Evolutionary conservation across 2,888 invertebrate species (phyloP).

Genomic region (Leptogaster cylindrica): DNA sequence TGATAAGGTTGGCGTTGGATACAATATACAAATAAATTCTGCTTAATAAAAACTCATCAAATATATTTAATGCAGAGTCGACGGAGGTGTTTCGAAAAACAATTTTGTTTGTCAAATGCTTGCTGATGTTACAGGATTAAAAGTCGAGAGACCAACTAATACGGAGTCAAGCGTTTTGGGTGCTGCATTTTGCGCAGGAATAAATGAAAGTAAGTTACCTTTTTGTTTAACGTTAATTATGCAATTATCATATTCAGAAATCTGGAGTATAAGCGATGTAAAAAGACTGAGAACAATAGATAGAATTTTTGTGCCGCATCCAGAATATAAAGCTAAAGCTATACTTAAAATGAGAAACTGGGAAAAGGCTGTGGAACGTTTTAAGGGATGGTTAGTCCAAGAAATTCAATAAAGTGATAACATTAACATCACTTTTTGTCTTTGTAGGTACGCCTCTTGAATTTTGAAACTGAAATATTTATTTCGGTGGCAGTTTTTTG

Average conservation of each 20-base stretch:
- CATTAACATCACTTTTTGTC: too few relatives aligned
- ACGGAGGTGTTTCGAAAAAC: slow-evolving; percentile 96
- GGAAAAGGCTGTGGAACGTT: slow-evolving; percentile 56
- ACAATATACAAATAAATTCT: slow-evolving; percentile 8
- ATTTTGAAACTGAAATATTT: too few relatives aligned
- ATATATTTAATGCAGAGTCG: slow-evolving; percentile 68
- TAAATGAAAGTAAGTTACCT: slow-evolving; percentile 69
- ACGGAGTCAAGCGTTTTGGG: slow-evolving; percentile 87
- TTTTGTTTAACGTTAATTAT: not conserved
- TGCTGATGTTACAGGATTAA: slow-evolving; percentile 78
- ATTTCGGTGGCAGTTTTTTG: too few relatives aligned
- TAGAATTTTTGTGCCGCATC: slow-evolving; percentile 67
- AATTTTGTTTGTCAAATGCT: slow-evolving; percentile 89
- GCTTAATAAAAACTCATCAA: slow-evolving; percentile 6
- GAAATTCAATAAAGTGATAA: too few relatives aligned
- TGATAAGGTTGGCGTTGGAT: slow-evolving; percentile 65
- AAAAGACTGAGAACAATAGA: slow-evolving; percentile 67
- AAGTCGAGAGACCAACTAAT: slow-evolving; percentile 75
- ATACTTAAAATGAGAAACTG: slow-evolving; percentile 54
- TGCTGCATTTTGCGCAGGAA: slow-evolving; percentile 83
- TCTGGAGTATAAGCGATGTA: slow-evolving; percentile 75
- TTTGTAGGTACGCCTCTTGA: too few relatives aligned
- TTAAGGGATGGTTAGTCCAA: slow-evolving; percentile 58
- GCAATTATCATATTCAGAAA: slow-evolving; percentile 63
- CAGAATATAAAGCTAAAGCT: slow-evolving; percentile 51